These are phyloP conservation scores for Athene cunicularia DNA, from an alignment of 2,113 vertebrate species.

Conservation along the genomic window DNA sequence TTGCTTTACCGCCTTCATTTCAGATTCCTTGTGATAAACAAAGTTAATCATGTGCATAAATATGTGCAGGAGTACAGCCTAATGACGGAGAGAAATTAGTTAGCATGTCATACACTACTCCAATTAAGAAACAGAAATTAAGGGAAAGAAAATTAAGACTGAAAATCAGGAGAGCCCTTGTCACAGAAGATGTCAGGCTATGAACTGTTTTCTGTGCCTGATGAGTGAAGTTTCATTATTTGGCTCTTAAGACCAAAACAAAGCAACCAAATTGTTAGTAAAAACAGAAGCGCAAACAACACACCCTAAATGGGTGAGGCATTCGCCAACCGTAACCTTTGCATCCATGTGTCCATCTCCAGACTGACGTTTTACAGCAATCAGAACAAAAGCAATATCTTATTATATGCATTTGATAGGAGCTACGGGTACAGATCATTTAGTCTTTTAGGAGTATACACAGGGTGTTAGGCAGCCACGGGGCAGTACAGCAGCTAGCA, in stretches of 20 bases:
- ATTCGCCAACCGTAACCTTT: accelerated
- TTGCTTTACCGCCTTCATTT: neutral
- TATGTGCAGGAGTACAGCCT: neutral
- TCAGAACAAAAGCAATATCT: neutral
- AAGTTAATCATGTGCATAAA: neutral
- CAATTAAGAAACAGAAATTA: neutral
- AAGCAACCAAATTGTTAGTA: neutral
- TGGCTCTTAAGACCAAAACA: neutral
- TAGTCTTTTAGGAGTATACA: neutral
- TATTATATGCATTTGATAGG: neutral
- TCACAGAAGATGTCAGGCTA: neutral
- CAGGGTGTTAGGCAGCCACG: accelerated
- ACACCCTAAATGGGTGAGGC: neutral
- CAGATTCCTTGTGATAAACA: neutral
- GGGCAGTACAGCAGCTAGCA: neutral
- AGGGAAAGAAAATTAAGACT: neutral
- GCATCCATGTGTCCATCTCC: neutral
- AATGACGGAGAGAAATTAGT: neutral
- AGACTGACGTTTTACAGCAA: neutral
- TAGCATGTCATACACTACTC: neutral
- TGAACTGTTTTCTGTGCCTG: neutral
- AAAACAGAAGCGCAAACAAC: neutral
- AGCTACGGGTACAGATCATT: neutral
- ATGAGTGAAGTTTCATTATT: neutral
- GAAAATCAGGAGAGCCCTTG: neutral